A percentile compares a stretch with the other conserved stretches of the same genome.
Evolutionary conservation across 2,888 invertebrate genomes (phyloP).

Genomic region (Lepidochrysops patricia): DNA sequence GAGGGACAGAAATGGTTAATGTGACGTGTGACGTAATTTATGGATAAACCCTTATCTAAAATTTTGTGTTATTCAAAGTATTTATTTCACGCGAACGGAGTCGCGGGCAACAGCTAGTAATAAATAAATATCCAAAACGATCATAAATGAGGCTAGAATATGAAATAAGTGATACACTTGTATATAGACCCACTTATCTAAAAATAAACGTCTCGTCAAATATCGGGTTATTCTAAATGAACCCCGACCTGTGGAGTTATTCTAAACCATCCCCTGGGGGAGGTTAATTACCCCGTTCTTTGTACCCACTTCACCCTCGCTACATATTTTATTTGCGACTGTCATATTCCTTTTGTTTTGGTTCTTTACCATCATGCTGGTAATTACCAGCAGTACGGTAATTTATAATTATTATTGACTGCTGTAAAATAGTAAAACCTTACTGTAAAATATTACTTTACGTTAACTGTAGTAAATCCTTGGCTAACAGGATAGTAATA

Average conservation of each 20-base stretch:
- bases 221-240: not conserved
- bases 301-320: slow-evolving; percentile 2
- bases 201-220: not conserved
- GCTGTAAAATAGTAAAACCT: too few relatives aligned
- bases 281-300: slow-evolving; percentile 17
- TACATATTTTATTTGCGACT: slow-evolving; percentile 12
- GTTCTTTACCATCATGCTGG: not conserved
- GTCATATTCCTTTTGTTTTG: slow-evolving; percentile 6
- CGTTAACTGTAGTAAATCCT: not conserved
- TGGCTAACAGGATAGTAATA: not conserved
- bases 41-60: too few relatives aligned
- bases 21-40: too few relatives aligned
- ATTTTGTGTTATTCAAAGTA: too few relatives aligned
- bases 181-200: not conserved
- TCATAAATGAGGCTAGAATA: not conserved
- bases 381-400: too few relatives aligned
- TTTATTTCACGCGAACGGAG: too few relatives aligned
- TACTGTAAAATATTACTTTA: too few relatives aligned
- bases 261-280: slow-evolving; percentile 6
- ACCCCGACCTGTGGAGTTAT: not conserved
- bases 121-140: not conserved
- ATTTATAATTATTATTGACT: too few relatives aligned
- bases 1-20: too few relatives aligned
- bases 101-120: too few relatives aligned
- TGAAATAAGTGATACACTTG: not conserved